These are phyloP conservation scores for Mystacornis crossleyi DNA, from an alignment of 2,113 vertebrate species.

Conservation along the genomic window DNA sequence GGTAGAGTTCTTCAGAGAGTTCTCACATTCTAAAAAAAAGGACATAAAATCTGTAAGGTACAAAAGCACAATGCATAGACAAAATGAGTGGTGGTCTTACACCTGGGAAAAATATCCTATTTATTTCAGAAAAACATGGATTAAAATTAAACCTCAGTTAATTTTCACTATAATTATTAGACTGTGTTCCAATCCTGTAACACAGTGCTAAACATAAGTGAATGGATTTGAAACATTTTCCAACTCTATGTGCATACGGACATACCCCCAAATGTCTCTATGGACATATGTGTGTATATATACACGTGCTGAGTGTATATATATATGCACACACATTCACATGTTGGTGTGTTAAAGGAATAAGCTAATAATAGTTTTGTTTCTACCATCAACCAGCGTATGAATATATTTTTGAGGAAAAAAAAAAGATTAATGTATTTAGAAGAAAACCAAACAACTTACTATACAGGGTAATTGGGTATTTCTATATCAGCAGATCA, in stretches of 20 bases:
- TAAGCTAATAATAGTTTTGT: conserved; percentile 80
- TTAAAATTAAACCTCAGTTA: conserved; percentile 47
- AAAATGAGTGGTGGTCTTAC: conserved; percentile 20
- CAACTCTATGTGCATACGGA: conserved; percentile 61
- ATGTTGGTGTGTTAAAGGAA: conserved; percentile 74
- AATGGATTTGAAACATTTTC: conserved; percentile 45
- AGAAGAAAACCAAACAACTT: conserved; percentile 37
- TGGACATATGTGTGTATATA: conserved; percentile 62
- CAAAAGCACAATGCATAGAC: conserved; percentile 80
- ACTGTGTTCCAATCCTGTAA: conserved; percentile 44
- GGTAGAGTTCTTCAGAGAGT: conserved; percentile 53
- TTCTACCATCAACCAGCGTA: conserved; percentile 72
- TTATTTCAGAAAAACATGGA: conserved; percentile 53
- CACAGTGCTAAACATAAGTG: conserved; percentile 40
- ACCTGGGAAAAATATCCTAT: conserved; percentile 20
- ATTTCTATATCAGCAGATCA: conserved; percentile 73
- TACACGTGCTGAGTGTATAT: not conserved
- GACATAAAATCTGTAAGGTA: conserved; percentile 65
- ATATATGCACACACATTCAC: conserved; percentile 63
- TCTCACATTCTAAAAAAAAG: conserved; percentile 67
- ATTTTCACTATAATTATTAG: conserved; percentile 41
- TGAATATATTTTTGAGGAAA: conserved; percentile 72
- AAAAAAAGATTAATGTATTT: conserved; percentile 41
- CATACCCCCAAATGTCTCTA: conserved; percentile 36
- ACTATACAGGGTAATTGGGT: conserved; percentile 79